Evolutionary conservation across 2,888 invertebrate species (phyloP), one percentile per base, ranked within the genome.

Genomic region (Sycophila texana): DNA sequence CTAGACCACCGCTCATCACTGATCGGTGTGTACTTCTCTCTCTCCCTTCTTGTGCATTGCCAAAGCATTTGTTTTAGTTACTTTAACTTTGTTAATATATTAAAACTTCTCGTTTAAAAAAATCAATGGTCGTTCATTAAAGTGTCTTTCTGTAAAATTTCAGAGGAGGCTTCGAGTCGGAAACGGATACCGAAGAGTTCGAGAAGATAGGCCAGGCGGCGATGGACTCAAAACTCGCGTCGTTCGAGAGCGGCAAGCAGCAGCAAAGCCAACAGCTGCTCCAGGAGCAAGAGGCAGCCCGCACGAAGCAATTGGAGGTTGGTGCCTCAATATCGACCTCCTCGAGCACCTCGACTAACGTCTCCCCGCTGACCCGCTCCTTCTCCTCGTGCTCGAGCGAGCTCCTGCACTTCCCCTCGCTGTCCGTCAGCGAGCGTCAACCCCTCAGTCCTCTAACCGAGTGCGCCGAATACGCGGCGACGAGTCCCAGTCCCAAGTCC

Each of bases 101-200:
- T 51, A n/a, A 10, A 4, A 51, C 7, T 51, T 51, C 51, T 2
- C 51, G 13, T 51, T 16, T 2, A 51, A 51, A 53, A 53, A 53
- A 53, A 53, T 16, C n/a, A 16, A 1, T 16, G 53, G 20, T 60
- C 20, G 26, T n/a, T 60, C 4, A 16, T 60, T 58, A 58, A 22
- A 30, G 14, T 16, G n/a, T 61, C 20, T 60, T 20, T 13, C 14
- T 60, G 65, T 55, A n/a, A 20, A 0, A 68, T 67, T 85, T 4
- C 91, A 95, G 95, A 88, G 95, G 94, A 82, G 88, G 85, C 51
- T 94, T 95, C 87, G 96, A 96, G 87, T 96, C 95, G 0, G 95
- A 95, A 91, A 95, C 95, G 0, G 96, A 96, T 86, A 94, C 95
- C 0, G 95, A 96, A 86, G 96, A 96, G 87, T 96, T 96, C 90